Evolutionary conservation across 2,113 vertebrate species (phyloP).

Genomic region (Eulacestoma nigropectus): DNA sequence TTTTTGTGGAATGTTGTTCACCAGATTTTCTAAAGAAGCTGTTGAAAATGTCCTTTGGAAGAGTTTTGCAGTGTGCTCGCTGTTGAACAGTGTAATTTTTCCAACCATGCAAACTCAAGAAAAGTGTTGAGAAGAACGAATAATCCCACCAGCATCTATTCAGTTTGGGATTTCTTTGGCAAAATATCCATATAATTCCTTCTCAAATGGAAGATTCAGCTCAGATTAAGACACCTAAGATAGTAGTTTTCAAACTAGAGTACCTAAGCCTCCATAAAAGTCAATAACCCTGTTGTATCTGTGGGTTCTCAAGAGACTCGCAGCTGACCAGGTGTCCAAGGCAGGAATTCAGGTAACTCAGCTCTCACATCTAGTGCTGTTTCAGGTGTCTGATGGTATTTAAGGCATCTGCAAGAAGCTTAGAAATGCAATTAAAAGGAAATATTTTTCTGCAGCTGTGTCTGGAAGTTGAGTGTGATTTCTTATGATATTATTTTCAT

Average conservation of each 20-base stretch:
- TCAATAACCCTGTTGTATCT: neutral
- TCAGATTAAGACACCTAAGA: neutral
- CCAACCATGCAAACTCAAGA: neutral
- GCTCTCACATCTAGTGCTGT: neutral
- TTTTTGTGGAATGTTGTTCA: neutral
- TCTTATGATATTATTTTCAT: neutral
- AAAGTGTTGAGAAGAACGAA: neutral
- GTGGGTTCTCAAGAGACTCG: neutral
- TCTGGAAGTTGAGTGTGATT: neutral
- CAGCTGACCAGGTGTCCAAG: neutral
- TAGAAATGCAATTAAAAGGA: neutral
- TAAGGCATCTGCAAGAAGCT: neutral
- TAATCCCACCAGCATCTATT: neutral
- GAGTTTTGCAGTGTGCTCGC: neutral
- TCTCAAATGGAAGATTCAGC: neutral
- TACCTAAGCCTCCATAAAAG: neutral
- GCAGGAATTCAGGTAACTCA: neutral
- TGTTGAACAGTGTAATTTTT: neutral
- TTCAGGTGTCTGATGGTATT: neutral
- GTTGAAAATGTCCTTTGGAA: neutral
- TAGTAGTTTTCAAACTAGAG: neutral
- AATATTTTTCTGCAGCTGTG: neutral
- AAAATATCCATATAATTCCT: neutral
- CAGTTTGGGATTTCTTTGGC: neutral
- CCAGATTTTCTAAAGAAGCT: neutral